A percentile compares a stretch with the other conserved stretches of the same genome.
These are phyloP conservation scores for Microhierax caerulescens DNA, from an alignment of 2,797 vertebrate genomes.

Conservation along the genomic window DNA sequence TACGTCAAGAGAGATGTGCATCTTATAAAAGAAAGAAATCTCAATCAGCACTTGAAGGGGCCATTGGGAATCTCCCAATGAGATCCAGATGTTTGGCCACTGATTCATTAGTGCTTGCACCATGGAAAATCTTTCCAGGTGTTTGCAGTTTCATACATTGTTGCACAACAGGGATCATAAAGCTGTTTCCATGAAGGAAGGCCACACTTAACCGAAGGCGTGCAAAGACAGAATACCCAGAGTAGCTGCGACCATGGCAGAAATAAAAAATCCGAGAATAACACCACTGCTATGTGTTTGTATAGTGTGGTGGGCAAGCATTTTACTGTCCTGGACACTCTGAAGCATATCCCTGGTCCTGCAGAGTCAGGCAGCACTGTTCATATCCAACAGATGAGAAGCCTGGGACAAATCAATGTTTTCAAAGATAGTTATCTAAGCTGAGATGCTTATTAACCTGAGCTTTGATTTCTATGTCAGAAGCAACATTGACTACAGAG, in stretches of 20 bases:
- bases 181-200: conserved; percentile 8
- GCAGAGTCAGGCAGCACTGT: not conserved
- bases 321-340: not conserved
- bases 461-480: not conserved
- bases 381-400: not conserved
- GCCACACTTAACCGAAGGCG: not conserved
- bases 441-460: not conserved
- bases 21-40: conserved; percentile 9
- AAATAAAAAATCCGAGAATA: rapidly evolving
- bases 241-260: not conserved
- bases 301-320: not conserved
- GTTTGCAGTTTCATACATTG: conserved; percentile 54
- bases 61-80: conserved; percentile 9
- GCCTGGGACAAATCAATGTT: not conserved
- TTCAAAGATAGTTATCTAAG: not conserved
- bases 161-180: conserved; percentile 37
- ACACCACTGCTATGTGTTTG: rapidly evolving
- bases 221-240: not conserved
- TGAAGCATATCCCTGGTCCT: not conserved
- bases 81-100: conserved; percentile 45
- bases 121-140: conserved; percentile 61
- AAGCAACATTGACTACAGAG: not conserved
- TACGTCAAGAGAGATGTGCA: not conserved
- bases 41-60: conserved; percentile 23
- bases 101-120: not conserved